phyloP scores from a whole-genome alignment of 37 sponge, comb jelly and placozoan species.

The Agelas oroides region DNA sequence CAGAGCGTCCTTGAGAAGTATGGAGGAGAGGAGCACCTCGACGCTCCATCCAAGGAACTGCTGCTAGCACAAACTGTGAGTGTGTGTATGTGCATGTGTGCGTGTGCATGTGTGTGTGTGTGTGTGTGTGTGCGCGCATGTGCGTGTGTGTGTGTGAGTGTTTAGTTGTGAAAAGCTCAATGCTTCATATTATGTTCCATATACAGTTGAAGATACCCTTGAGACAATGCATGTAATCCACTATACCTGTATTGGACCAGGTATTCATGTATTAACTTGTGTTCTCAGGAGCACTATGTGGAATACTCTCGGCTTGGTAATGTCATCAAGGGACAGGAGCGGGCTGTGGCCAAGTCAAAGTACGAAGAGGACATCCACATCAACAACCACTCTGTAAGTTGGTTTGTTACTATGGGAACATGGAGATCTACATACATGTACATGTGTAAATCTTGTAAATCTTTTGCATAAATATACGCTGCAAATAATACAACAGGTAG shows the following conservation, averaged over 20 bases:
- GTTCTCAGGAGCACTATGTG: constrained; percentile 94
- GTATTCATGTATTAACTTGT: too few relatives aligned
- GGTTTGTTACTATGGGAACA: too few relatives aligned
- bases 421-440: too few relatives aligned
- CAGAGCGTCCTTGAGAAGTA: constrained; percentile 86
- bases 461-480: too few relatives aligned
- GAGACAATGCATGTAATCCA: too few relatives aligned
- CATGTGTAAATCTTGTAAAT: too few relatives aligned
- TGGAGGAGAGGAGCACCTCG: constrained; percentile 96
- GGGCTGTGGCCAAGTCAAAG: constrained; percentile 88
- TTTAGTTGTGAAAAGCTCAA: too few relatives aligned
- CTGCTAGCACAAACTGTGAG: constrained; percentile 87
- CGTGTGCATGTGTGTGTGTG: background rate
- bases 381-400: constrained; percentile 91
- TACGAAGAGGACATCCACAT: constrained; percentile 94
- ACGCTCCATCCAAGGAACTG: constrained; percentile 94
- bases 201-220: too few relatives aligned
- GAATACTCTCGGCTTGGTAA: constrained; percentile 94
- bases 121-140: background rate
- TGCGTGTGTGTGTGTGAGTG: constrained; percentile 11
- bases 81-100: background rate
- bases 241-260: too few relatives aligned
- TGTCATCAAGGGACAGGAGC: constrained; percentile 95
- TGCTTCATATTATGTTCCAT: too few relatives aligned
- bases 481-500: too few relatives aligned